Evolutionary conservation across 2,797 vertebrate genomes (phyloP), one percentile per base, ranked within the genome.

Genomic region (Muscicapa striata): DNA sequence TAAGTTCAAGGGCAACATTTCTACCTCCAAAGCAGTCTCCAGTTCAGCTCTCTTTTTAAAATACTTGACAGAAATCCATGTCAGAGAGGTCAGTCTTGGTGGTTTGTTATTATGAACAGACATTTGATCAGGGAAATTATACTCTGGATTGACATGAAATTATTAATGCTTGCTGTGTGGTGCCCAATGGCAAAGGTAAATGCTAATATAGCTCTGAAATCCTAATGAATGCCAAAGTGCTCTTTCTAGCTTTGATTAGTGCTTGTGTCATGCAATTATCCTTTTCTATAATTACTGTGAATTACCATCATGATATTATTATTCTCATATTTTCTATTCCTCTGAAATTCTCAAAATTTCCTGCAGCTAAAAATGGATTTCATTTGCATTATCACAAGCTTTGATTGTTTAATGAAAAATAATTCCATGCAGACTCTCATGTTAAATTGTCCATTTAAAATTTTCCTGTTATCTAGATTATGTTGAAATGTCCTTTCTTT

Each of bases 371-470:
- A 96, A 97, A 95, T 94, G 96, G 94, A 93, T 94, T 96, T 95
- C 84, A 97, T 97, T 97, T 98, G 95, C 93, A 96, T 97, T 97
- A 95, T 83, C 94, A 90, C 86, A 87, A 91, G 92, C 73, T 96
- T 95, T 94, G 93, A 97, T 83, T 95, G 89, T 91, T 96, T 97
- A 91, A 95, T 90, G 86, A 91, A 94, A 97, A 97, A 94, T 94
- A 93, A 97, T 90, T 95, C 62, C 63, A 86, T 84, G 84, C 81
- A 88, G 75, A 86, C 92, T 81, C 87, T 83, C 76, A 49, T 59
- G 70, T 51, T 78, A 95, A 95, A 96, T 95, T 93, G 75, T 41
- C 82, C 84, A 93, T 95, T 96, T 83, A 69, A 88, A 68, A 85
- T 94, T 81, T 92, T 94, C 93, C 94, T 93, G 73, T 81, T 87